phyloP scores from a whole-genome alignment of 2,113 vertebrate genomes.

The Panurus biarmicus region DNA sequence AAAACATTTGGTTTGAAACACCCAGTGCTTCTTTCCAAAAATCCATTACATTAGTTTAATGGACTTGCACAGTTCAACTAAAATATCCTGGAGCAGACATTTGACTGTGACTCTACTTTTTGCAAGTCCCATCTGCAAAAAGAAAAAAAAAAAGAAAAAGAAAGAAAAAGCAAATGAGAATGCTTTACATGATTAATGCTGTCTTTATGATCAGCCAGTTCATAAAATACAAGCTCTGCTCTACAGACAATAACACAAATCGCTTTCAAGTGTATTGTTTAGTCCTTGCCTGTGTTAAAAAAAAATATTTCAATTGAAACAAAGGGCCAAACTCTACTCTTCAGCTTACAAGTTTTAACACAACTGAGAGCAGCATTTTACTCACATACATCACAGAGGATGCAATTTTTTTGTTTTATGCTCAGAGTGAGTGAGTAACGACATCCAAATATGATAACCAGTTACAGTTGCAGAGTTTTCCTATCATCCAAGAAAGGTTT shows the following conservation, averaged over 20 bases:
- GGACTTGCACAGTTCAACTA: slow-evolving; percentile 71
- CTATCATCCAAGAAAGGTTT: slow-evolving; percentile 19
- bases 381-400: background rate
- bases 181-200: slow-evolving; percentile 64
- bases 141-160: background rate
- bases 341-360: slow-evolving; percentile 12
- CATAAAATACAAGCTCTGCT: slow-evolving; percentile 69
- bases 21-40: slow-evolving; percentile 62
- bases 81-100: slow-evolving; percentile 75
- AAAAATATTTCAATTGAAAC: slow-evolving; percentile 45
- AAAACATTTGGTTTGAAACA: slow-evolving; percentile 75
- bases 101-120: slow-evolving; percentile 69
- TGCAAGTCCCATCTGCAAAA: slow-evolving; percentile 66
- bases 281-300: slow-evolving; percentile 46
- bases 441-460: slow-evolving; percentile 49
- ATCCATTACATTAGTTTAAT: slow-evolving; percentile 76
- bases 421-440: slow-evolving; percentile 19
- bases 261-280: slow-evolving; percentile 69
- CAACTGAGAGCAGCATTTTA: slow-evolving; percentile 29
- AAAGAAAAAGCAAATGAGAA: slow-evolving; percentile 65
- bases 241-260: slow-evolving; percentile 58
- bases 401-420: slow-evolving; percentile 20
- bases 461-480: slow-evolving; percentile 3
- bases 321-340: background rate
- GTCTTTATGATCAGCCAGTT: slow-evolving; percentile 67